Percentiles rank a stretch among this genome's conserved stretches.
Evolutionary conservation across 2,888 invertebrate genomes (phyloP).

Genomic region (Calameuta pallipes): DNA sequence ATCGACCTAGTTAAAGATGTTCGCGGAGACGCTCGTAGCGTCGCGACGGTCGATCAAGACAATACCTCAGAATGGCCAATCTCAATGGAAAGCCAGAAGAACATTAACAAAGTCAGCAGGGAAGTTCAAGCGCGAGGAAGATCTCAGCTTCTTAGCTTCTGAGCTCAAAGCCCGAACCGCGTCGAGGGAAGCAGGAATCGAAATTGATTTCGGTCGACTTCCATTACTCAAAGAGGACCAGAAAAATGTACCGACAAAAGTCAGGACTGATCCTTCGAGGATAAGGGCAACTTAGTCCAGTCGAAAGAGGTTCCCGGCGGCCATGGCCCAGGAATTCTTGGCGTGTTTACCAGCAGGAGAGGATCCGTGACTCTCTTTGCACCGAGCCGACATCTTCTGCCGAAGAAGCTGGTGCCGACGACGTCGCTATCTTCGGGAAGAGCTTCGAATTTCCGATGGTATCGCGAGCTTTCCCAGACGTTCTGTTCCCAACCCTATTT

Average conservation of each 20-base stretch:
- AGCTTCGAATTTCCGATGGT: conserved; percentile 19
- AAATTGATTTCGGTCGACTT: conserved; percentile 59
- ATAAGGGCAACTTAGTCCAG: conserved; percentile 40
- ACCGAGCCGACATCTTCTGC: conserved; percentile 25
- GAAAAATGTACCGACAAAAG: conserved; percentile 56
- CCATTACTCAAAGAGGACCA: conserved; percentile 55
- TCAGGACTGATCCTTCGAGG: conserved; percentile 51
- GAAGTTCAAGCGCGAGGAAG: not conserved
- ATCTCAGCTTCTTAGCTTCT: not conserved
- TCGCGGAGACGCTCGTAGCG: not conserved
- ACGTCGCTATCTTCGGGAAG: conserved; percentile 21
- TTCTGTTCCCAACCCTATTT: not conserved
- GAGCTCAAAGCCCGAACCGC: conserved; percentile 20
- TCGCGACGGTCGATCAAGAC: not conserved
- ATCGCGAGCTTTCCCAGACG: conserved; percentile 21
- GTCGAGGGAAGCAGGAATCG: conserved; percentile 46
- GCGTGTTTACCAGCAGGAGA: conserved; percentile 54
- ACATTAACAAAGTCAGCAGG: not conserved
- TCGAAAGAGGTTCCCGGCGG: conserved; percentile 38
- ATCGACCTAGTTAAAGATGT: not conserved
- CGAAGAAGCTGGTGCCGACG: conserved; percentile 23
- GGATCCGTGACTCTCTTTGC: conserved; percentile 39
- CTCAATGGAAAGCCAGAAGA: not conserved
- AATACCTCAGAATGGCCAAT: not conserved
- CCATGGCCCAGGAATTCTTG: conserved; percentile 51